phyloP scores from a whole-genome alignment of 2,797 vertebrate species.

The Bovichtus diacanthus region DNA sequence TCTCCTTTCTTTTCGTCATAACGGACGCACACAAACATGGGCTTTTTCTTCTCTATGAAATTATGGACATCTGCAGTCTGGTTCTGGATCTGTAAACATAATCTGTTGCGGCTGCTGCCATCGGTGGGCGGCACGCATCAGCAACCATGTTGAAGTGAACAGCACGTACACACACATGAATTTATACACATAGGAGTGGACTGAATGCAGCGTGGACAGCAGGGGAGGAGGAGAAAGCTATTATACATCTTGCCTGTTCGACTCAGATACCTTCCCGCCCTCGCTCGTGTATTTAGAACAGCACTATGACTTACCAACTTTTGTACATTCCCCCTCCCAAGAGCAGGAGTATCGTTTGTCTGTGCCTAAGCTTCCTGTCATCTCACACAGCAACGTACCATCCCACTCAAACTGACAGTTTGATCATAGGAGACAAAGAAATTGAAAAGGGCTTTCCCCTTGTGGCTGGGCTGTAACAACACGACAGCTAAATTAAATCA shows the following conservation, averaged over 20 bases:
- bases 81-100: conserved; percentile 64
- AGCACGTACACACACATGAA: conserved; percentile 33
- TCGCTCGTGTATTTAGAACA: conserved; percentile 43
- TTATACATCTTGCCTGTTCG: conserved; percentile 54
- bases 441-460: conserved; percentile 78
- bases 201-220: conserved; percentile 47
- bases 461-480: conserved; percentile 75
- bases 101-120: conserved; percentile 55
- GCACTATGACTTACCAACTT: conserved; percentile 65
- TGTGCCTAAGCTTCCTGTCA: conserved; percentile 66
- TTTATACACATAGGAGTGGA: conserved; percentile 29
- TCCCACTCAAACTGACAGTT: conserved; percentile 76
- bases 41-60: conserved; percentile 18
- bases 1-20: conserved; percentile 18
- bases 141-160: conserved; percentile 54
- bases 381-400: conserved; percentile 57
- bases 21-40: conserved; percentile 9
- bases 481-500: conserved; percentile 81
- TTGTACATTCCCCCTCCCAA: conserved; percentile 48
- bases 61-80: conserved; percentile 63
- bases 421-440: conserved; percentile 81
- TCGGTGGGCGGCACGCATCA: conserved; percentile 51
- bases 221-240: conserved; percentile 54
- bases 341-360: conserved; percentile 53
- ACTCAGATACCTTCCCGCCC: conserved; percentile 46